phyloP scores from a whole-genome alignment of 35 echinoderm and acorn worm species.

The Apostichopus parvimensis region DNA sequence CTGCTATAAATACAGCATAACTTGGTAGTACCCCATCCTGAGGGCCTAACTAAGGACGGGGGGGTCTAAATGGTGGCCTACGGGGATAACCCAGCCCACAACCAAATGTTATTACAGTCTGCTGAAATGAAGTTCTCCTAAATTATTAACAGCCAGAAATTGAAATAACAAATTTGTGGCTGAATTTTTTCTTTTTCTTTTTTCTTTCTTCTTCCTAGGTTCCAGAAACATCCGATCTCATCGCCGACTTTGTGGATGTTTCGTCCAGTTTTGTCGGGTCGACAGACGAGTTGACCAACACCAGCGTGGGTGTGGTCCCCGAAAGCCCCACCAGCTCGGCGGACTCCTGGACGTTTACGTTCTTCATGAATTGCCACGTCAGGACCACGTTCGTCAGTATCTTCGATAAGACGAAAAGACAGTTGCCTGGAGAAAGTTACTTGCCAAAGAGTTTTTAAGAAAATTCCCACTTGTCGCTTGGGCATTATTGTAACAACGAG shows the following conservation, averaged over 20 bases:
- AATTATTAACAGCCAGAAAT: too few species aligned
- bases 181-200: too few species aligned
- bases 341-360: slow-evolving; percentile 5
- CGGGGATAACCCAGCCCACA: too few species aligned
- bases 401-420: background rate
- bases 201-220: background rate
- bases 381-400: background rate
- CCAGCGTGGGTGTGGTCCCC: background rate
- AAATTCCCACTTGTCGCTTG: background rate
- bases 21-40: background rate
- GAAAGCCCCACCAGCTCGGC: background rate
- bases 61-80: too few species aligned
- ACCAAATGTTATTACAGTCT: too few species aligned
- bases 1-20: slow-evolving; percentile 18
- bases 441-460: background rate
- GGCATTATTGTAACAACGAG: background rate
- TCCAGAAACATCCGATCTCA: slow-evolving; percentile 25
- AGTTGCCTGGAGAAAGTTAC: background rate
- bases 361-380: background rate
- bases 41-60: background rate
- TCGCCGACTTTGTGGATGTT: slow-evolving; percentile 27
- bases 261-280: slow-evolving; percentile 15
- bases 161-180: too few species aligned
- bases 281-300: background rate
- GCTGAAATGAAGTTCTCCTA: too few species aligned